Conservation (phyloP, 2,797 vertebrate genomes). For the Tolypeutes matacus region DNA sequence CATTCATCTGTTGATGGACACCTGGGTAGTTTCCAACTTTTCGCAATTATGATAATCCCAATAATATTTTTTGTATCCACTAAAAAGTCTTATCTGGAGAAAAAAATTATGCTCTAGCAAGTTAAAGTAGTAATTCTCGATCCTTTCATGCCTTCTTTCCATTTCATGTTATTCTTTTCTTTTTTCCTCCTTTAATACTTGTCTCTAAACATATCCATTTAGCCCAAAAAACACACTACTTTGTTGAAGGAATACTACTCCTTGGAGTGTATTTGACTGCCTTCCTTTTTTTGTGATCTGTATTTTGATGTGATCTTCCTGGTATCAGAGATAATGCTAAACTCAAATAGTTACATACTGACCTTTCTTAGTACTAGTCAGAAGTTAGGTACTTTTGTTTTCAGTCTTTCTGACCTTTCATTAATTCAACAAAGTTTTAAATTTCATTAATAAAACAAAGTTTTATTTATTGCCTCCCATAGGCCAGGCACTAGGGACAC, state of each 20-base stretch:
- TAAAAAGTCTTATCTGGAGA: neutral
- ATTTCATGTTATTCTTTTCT: neutral
- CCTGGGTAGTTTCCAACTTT: no score
- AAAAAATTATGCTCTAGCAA: neutral
- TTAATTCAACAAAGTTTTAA: constrained; percentile 30
- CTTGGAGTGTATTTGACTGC: neutral
- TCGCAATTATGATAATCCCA: no score
- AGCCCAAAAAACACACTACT: constrained; percentile 13
- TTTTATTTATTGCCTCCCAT: neutral
- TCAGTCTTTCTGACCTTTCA: neutral
- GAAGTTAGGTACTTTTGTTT: constrained; percentile 41
- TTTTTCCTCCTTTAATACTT: neutral
- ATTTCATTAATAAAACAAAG: constrained; percentile 17
- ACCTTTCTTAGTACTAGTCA: neutral
- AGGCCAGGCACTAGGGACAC: neutral
- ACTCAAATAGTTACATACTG: neutral
- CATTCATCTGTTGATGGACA: no score
- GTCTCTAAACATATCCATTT: neutral
- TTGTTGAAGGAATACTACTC: constrained; percentile 5
- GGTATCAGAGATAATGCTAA: neutral
- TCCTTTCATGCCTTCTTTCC: neutral
- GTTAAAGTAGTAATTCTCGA: neutral
- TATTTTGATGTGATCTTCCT: neutral
- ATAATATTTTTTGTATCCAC: constrained; percentile 4
- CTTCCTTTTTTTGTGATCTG: no score